These are phyloP conservation scores for Baryphthengus martii DNA, from an alignment of 2,113 vertebrate genomes.

Conservation along the genomic window DNA sequence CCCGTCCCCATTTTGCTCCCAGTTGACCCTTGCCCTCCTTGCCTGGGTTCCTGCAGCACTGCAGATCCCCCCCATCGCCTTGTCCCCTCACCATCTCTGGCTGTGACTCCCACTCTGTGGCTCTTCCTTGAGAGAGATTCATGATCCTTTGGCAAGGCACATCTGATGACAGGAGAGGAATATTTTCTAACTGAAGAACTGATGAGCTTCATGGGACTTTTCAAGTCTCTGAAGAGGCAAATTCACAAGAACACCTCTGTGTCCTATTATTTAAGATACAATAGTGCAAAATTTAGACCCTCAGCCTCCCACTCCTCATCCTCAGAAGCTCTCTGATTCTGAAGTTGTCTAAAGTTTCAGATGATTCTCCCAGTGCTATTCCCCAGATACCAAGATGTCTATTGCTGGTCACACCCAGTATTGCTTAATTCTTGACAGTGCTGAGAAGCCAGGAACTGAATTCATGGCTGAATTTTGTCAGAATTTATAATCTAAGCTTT, in stretches of 20 bases:
- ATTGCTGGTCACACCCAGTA: slow-evolving; percentile 36
- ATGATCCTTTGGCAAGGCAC: neutral
- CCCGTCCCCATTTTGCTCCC: accelerated
- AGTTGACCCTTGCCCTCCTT: neutral
- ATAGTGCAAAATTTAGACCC: neutral
- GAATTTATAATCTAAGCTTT: neutral
- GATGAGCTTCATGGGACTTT: neutral
- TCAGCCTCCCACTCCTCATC: neutral
- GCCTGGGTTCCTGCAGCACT: accelerated
- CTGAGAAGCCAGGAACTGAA: neutral
- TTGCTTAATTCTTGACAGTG: slow-evolving; percentile 33
- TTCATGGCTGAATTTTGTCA: neutral
- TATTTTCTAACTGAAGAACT: neutral
- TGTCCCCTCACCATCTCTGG: neutral
- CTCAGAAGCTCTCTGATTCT: neutral
- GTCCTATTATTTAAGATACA: neutral
- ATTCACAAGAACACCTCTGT: neutral
- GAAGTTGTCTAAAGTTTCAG: neutral
- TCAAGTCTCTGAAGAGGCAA: neutral
- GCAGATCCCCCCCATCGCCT: neutral
- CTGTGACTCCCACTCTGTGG: neutral
- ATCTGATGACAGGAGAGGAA: neutral
- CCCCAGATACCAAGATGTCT: neutral
- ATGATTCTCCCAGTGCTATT: slow-evolving; percentile 11
- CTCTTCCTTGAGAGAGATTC: neutral